A percentile compares a stretch with the other conserved stretches of the same genome.
phyloP scores from a whole-genome alignment of 1,140 invertebrate species.

The Hyphantria cunea region DNA sequence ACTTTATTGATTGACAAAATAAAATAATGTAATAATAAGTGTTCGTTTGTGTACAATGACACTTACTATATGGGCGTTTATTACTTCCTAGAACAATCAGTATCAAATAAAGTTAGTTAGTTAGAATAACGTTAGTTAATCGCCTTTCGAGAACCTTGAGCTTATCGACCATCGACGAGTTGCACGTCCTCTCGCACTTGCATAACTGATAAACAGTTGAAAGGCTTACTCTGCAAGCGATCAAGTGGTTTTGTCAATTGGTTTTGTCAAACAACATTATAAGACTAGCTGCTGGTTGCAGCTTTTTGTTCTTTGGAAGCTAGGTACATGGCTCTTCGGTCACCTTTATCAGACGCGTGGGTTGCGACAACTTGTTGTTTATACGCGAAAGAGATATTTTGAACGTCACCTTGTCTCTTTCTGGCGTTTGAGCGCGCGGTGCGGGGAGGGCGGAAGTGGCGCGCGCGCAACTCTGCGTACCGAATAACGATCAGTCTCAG shows the following conservation, averaged over 20 bases:
- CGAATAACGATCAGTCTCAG: slow-evolving; percentile 36
- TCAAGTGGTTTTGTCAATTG: no score
- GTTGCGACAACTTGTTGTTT: not conserved
- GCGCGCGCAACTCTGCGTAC: not conserved
- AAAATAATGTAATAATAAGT: no score
- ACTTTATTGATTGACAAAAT: no score
- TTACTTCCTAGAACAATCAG: no score
- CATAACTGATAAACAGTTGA: not conserved
- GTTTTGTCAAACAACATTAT: no score
- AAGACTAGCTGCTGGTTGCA: not conserved
- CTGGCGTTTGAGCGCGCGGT: slow-evolving; percentile 4
- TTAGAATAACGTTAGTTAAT: not conserved
- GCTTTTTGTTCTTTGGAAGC: not conserved
- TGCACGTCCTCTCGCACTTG: not conserved
- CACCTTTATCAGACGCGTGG: not conserved
- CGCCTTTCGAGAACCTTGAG: not conserved
- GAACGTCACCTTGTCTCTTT: slow-evolving; percentile 7
- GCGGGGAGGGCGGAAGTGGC: slow-evolving; percentile 1
- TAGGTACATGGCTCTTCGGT: not conserved
- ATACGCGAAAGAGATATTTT: slow-evolving; percentile 11
- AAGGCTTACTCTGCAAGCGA: no score
- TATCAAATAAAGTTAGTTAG: no score
- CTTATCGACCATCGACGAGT: not conserved
- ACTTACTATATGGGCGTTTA: no score
- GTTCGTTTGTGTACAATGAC: no score